Evolutionary conservation across 2,888 invertebrate species (phyloP).

Genomic region (Nebria salina): DNA sequence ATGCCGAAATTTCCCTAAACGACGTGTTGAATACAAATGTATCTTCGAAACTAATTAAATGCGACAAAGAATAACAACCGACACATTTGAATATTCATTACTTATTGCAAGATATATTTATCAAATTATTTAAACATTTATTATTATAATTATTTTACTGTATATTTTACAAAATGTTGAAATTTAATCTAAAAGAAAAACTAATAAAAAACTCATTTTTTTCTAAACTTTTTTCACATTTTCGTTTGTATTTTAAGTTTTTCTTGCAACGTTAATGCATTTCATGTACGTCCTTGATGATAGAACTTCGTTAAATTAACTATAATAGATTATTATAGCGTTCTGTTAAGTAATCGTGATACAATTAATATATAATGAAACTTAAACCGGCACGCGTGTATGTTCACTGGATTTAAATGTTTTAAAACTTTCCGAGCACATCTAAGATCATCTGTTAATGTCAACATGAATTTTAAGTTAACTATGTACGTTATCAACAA

Average conservation of each 20-base stretch:
- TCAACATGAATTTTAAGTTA: background rate
- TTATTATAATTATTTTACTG: too few species aligned
- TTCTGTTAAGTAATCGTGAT: background rate
- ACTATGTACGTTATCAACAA: background rate
- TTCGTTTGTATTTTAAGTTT: background rate
- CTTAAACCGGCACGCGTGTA: background rate
- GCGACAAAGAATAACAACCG: background rate
- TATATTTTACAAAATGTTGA: too few species aligned
- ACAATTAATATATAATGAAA: background rate
- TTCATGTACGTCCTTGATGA: background rate
- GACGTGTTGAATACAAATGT: background rate
- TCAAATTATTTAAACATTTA: too few species aligned
- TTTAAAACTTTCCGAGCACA: background rate
- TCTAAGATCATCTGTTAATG: too few species aligned
- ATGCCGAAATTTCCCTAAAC: background rate
- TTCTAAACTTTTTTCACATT: background rate
- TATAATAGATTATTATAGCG: background rate
- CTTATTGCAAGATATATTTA: too few species aligned
- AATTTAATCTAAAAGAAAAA: too few species aligned
- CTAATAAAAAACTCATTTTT: background rate
- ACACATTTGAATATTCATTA: background rate
- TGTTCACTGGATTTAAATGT: background rate
- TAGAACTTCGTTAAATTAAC: background rate
- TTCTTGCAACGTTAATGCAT: background rate
- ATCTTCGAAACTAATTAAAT: background rate